These are phyloP conservation scores for Arge pagana DNA, from an alignment of 2,888 invertebrate species.

Conservation along the genomic window DNA sequence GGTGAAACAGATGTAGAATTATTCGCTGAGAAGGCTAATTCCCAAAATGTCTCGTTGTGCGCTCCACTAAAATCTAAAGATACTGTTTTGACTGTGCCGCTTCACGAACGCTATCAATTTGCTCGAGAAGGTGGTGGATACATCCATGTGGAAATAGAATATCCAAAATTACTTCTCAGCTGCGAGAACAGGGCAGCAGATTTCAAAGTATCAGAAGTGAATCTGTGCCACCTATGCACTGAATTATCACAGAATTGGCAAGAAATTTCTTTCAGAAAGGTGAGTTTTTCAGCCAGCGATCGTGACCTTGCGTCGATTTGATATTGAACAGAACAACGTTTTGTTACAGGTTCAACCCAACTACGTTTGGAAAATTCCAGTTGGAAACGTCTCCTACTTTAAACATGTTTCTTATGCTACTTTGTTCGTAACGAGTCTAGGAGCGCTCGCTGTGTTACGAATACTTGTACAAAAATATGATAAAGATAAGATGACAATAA, in stretches of 20 bases:
- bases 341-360: slow-evolving; percentile 38
- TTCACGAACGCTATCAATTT: slow-evolving; percentile 51
- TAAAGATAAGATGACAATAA: not conserved
- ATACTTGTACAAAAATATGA: slow-evolving; percentile 31
- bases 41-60: slow-evolving; percentile 47
- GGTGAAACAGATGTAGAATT: slow-evolving; percentile 52
- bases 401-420: slow-evolving; percentile 40
- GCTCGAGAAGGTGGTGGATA: slow-evolving; percentile 37
- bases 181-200: slow-evolving; percentile 44
- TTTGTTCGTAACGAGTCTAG: slow-evolving; percentile 38
- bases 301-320: not conserved
- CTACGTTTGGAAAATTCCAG: slow-evolving; percentile 44
- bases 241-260: slow-evolving; percentile 45
- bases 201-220: slow-evolving; percentile 43
- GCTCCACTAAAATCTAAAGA: slow-evolving; percentile 28
- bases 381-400: slow-evolving; percentile 41
- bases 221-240: slow-evolving; percentile 47
- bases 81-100: slow-evolving; percentile 38
- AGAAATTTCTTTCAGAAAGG: slow-evolving; percentile 44
- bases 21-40: slow-evolving; percentile 46
- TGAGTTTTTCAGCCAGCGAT: slow-evolving; percentile 25
- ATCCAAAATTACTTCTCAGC: slow-evolving; percentile 45
- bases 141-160: slow-evolving; percentile 36
- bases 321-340: not conserved
- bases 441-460: slow-evolving; percentile 40